Evolutionary conservation across 1,140 invertebrate species (phyloP), one percentile per base, ranked within the genome.

Genomic region (Hyles euphorbiae): DNA sequence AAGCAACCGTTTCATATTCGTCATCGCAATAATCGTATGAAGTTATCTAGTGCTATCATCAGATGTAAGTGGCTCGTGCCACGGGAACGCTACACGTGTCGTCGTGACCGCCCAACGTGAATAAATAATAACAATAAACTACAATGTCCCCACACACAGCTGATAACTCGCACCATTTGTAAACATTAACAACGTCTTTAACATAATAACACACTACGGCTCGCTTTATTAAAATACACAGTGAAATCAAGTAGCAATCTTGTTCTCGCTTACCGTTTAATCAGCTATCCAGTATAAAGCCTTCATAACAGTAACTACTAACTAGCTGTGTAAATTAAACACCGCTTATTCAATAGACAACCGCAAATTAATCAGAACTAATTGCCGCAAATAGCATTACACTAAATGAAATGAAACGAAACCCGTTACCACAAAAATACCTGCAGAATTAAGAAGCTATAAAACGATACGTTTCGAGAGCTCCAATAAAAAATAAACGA

Each of bases 111-210:
- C 60, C 54, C 55, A 61, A 68, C 57, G 53, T 68, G 65, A 71
- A 70, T 70, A 68, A 70, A 70, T 70, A 68, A 67, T 70, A 67
- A 69, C 61, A 67, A 68, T 69, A 68, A 63, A 67, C 60, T 59
- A 69, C 61, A 56, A 65, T 55, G 60, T 67, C 53, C 22, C 53
- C 48, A 59, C 59, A 62, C 63, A 63, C 61, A 64, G 63, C 63
- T 64, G 62, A 70, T 73, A 67, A 61, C 56, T 66, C 59, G 63
- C 60, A 69, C 60, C 54, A 53, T 65, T 65, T 60, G 54, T 67
- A 67, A 68, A 61, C 59, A 56, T 56, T 61, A 66, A 66, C 50
- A 40, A 55, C 43, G 53, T 56, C 56, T 62, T 67, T 61, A 56
- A 56, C 48, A 56, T 53, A 57, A 53, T 57, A 52, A 40, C 36